A percentile compares a stretch with the other conserved stretches of the same genome.
Conservation (phyloP, 2,113 vertebrate species). For the Panurus biarmicus region DNA sequence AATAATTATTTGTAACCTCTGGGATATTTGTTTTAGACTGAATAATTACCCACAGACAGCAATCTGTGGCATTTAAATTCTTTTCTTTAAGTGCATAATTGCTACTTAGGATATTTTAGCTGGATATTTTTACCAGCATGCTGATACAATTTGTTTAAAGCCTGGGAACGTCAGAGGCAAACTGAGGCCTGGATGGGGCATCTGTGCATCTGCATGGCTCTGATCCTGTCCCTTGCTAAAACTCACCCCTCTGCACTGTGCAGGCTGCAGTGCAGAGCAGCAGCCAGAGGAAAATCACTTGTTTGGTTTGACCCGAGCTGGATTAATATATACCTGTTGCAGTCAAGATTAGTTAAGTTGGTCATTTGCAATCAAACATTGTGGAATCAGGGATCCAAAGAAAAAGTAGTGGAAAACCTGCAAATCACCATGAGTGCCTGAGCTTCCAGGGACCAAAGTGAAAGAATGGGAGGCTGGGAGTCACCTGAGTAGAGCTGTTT, state of each 20-base stretch:
- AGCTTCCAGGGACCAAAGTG: background rate
- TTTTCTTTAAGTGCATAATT: background rate
- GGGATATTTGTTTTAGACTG: background rate
- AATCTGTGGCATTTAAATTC: background rate
- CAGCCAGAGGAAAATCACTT: background rate
- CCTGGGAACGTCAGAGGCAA: background rate
- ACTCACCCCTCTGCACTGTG: background rate
- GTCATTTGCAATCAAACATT: background rate
- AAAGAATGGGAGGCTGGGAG: background rate
- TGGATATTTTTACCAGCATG: background rate
- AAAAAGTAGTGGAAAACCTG: background rate
- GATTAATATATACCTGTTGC: background rate
- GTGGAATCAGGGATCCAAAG: background rate
- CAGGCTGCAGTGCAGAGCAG: background rate
- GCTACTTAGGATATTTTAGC: background rate
- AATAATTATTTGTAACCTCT: slow-evolving; percentile 6
- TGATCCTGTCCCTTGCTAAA: background rate
- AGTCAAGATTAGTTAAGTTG: background rate
- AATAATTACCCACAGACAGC: background rate
- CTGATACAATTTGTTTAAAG: background rate
- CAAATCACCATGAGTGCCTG: background rate
- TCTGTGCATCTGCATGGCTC: background rate
- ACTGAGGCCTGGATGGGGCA: background rate
- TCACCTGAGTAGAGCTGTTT: background rate
- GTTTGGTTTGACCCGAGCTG: background rate